Percentiles rank a stretch among this genome's conserved stretches.
These are phyloP conservation scores for Danaus plexippus DNA, from an alignment of 1,140 invertebrate genomes.

Conservation along the genomic window DNA sequence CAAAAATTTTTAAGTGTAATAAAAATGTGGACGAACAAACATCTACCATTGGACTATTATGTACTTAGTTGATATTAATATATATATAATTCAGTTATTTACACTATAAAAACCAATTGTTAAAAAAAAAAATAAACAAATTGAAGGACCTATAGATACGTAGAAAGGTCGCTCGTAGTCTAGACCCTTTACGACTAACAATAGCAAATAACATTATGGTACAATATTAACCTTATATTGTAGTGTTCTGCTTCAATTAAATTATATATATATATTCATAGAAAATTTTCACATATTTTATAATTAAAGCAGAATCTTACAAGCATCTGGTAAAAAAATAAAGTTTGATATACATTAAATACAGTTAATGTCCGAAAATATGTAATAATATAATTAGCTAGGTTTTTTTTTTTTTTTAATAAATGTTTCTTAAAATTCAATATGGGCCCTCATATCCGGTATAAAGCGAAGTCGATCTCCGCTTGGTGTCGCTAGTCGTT, in stretches of 20 bases:
- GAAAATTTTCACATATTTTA: background rate
- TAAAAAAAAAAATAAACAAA: constrained; percentile 22
- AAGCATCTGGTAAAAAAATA: constrained; percentile 23
- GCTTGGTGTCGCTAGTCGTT: constrained; percentile 21
- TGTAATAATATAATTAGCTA: constrained; percentile 39
- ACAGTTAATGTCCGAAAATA: constrained; percentile 40
- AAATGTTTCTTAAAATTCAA: constrained; percentile 35
- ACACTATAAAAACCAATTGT: constrained; percentile 52
- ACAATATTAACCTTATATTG: constrained; percentile 22
- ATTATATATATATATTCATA: constrained; percentile 3
- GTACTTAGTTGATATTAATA: constrained; percentile 53
- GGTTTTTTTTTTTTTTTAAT: constrained; percentile 20
- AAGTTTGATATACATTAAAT: constrained; percentile 31
- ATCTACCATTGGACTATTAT: constrained; percentile 62
- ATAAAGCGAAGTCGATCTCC: constrained; percentile 22
- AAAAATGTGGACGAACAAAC: constrained; percentile 64
- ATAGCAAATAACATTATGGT: constrained; percentile 35
- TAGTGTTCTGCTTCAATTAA: constrained; percentile 9
- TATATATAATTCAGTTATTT: constrained; percentile 51
- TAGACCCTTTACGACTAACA: constrained; percentile 26
- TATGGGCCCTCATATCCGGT: constrained; percentile 40
- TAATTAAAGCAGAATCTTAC: constrained; percentile 6
- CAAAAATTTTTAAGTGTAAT: constrained; percentile 61
- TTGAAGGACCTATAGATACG: constrained; percentile 15
- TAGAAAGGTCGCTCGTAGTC: constrained; percentile 24